phyloP scores from a whole-genome alignment of 2,113 vertebrate species.

The Brachirus orientalis region DNA sequence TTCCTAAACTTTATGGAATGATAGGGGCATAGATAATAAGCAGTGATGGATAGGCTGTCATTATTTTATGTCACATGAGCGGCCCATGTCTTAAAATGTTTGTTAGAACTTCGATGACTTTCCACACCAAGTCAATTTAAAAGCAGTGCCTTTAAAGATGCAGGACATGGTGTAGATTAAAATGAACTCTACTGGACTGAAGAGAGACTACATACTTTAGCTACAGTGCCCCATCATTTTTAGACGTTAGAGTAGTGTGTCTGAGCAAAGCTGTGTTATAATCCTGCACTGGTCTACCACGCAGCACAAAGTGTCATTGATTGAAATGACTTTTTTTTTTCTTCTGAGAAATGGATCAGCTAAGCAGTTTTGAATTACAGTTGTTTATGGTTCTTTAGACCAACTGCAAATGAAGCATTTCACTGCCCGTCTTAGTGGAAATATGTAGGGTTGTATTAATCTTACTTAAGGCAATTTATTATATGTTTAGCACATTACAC shows the following conservation, averaged over 20 bases:
- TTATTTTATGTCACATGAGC: slow-evolving; percentile 8
- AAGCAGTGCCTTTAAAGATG: too few relatives aligned
- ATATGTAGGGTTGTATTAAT: slow-evolving; percentile 11
- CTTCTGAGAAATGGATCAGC: neutral
- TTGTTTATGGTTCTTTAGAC: slow-evolving; percentile 12
- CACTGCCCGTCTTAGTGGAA: slow-evolving; percentile 7
- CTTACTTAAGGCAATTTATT: slow-evolving; percentile 26
- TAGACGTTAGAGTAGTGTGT: too few relatives aligned
- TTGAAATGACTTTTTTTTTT: neutral
- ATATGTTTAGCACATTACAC: slow-evolving; percentile 50
- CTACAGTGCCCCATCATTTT: too few relatives aligned
- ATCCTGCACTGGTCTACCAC: too few relatives aligned
- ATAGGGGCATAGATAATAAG: slow-evolving; percentile 12
- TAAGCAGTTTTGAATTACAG: neutral
- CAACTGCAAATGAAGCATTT: neutral
- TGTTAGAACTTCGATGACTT: too few relatives aligned
- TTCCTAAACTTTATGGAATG: slow-evolving; percentile 12
- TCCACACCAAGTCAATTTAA: too few relatives aligned
- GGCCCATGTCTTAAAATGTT: slow-evolving; percentile 12
- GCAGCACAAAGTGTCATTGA: neutral
- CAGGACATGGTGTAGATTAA: too few relatives aligned
- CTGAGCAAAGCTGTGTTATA: neutral
- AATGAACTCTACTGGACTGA: neutral
- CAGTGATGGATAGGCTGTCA: slow-evolving; percentile 1
- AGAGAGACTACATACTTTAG: too few relatives aligned